Evolutionary conservation across 2,888 invertebrate species (phyloP).

Genomic region (Parapristionchus giblindavisi): DNA sequence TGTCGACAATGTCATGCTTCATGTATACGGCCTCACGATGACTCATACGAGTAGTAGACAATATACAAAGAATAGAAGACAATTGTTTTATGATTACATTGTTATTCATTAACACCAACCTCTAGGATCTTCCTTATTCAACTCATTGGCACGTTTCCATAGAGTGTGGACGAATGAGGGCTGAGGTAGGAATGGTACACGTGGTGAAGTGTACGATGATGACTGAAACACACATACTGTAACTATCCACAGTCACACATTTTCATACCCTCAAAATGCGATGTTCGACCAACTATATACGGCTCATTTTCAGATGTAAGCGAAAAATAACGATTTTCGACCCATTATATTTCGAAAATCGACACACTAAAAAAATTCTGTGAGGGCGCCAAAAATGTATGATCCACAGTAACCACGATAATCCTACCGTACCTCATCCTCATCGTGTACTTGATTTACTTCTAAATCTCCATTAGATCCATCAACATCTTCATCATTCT

Average conservation of each 20-base stretch:
- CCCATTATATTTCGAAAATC: too few relatives aligned
- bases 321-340: too few relatives aligned
- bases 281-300: too few relatives aligned
- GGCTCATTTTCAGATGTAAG: too few relatives aligned
- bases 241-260: too few relatives aligned
- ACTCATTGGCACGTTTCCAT: slow-evolving; percentile 36
- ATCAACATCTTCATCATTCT: neutral
- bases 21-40: neutral
- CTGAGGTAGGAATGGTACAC: slow-evolving; percentile 11
- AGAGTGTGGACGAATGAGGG: slow-evolving; percentile 32
- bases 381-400: too few relatives aligned
- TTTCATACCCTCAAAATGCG: too few relatives aligned
- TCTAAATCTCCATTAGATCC: neutral
- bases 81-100: too few relatives aligned
- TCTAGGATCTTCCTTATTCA: slow-evolving; percentile 33
- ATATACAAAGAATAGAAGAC: neutral
- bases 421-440: neutral
- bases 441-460: neutral
- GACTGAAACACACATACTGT: too few relatives aligned
- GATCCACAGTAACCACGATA: too few relatives aligned
- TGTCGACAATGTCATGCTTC: neutral
- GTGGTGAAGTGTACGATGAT: too few relatives aligned
- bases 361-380: too few relatives aligned
- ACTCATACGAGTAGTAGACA: neutral
- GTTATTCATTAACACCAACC: slow-evolving; percentile 27